Base-by-base conservation (phyloP, 2,797 vertebrate species). In the Acropternis orthonyx region DNA sequence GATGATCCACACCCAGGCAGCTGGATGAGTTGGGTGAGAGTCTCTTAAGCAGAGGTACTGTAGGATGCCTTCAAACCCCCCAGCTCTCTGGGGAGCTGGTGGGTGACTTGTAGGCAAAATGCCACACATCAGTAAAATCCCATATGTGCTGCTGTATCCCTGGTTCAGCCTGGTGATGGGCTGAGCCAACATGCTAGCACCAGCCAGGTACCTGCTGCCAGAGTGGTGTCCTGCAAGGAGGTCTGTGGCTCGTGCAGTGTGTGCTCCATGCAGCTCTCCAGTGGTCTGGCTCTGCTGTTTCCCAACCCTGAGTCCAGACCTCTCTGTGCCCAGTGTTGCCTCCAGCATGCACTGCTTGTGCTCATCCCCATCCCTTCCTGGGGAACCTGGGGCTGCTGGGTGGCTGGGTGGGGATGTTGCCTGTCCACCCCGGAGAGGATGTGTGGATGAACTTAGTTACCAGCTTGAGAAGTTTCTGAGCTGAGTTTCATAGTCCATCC, bases 201-300 rank as follows among this genome's bases (percentile, higher is more conserved):
- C 8, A 21, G 27, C 46, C 52, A 51, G 52, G 36, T 10, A 17
- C 10, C 11, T 9, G 3, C 17, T 78, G 26, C 61, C 1, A 1
- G 14, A 32, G 20, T 2, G 2, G 2, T 28, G n/a, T 69, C 82
- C n/a, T 75, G 61, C 74, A 59, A 2, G 0, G 3, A 19, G 22
- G 10, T 36, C 48, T 1, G 2, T 46, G 49, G 16, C n/a, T 92
- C 12, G 2, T 4, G n/a, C 55, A 61, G 63, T n/a, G 36, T 13
- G 37, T 56, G 55, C 51, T 76, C 19, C 24, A 10, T 36, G 14
- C 34, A 20, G 30, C 19, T 34, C 37, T n/a, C 65, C 3, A 22
- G 9, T 56, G 26, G 19, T 20, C 41, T 62, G 26, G 13, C 43
- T n/a, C 23, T 63, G 62, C 58, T 52, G 7, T 49, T 73, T 74